Base-by-base conservation (phyloP, 2,113 vertebrate genomes). In the Amazona guildingii region DNA sequence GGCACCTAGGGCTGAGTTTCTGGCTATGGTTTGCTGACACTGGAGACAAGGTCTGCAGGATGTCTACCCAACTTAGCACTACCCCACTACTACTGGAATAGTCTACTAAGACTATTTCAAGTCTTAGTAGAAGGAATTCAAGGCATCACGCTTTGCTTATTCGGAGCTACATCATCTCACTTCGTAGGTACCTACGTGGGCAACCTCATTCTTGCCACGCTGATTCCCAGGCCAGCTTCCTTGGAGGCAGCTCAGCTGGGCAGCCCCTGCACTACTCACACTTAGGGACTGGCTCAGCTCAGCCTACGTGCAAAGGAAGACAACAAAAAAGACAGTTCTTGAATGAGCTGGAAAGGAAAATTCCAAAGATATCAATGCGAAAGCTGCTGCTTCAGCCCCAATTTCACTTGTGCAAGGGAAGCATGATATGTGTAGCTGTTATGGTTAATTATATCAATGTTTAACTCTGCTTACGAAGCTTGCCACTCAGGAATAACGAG, bases 381-480 rank as follows among this genome's bases (percentile, higher is more conserved):
- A 96, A 90, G 66, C 18, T 7, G 7, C 44, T 79, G 69, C 55
- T 88, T 90, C 76, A 86, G 83, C 54, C 54, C 52, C 66, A 41
- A 14, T 94, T 76, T 84, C 44, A 83, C 57, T 80, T 83, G 77
- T 39, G 48, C 63, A 82, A 96, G 84, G 27, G 21, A 92, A 67
- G 52, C 25, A 62, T 2, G 19, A 20, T 62, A 67, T 51, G 76
- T 70, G 59, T 63, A 61, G 72, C 59, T 91, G 37, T 68, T 92
- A 81, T 2, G 21, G 57, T 81, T 95, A 95, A 88, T 63, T 76
- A 83, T 52, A 92, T 95, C 75, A 96, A 96, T 76, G 85, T 96
- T 96, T 97, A 95, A 96, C 92, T 94, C 78, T 69, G 70, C n/a
- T 89, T 59, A 57, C 10, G n/a, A 49, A 44, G 12, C 29, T 55